These are phyloP conservation scores for Collichthys lucidus DNA, from an alignment of 2,113 vertebrate genomes.

Conservation along the genomic window DNA sequence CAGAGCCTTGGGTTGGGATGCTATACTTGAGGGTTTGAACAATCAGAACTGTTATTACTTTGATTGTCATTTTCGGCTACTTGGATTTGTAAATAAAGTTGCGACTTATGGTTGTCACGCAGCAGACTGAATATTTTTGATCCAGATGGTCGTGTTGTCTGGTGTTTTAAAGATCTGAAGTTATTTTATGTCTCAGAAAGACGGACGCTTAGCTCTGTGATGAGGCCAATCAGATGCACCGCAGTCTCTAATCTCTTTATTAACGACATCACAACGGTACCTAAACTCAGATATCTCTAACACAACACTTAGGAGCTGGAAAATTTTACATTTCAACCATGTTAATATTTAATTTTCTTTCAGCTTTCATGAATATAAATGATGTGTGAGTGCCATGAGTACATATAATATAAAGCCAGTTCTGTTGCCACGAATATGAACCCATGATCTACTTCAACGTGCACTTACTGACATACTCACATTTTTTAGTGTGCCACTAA, in stretches of 20 bases:
- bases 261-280: background rate
- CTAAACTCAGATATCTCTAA: background rate
- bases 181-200: background rate
- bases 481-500: constrained; percentile 57
- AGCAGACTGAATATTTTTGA: too few relatives aligned
- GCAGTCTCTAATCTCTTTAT: background rate
- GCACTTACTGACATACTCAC: constrained; percentile 48
- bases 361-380: background rate
- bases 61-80: too few relatives aligned
- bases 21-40: too few relatives aligned
- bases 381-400: background rate
- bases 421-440: background rate
- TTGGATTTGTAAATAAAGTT: too few relatives aligned
- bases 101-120: too few relatives aligned
- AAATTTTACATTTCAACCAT: background rate
- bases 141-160: too few relatives aligned
- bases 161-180: background rate
- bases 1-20: too few relatives aligned
- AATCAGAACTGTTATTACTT: too few relatives aligned
- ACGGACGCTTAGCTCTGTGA: background rate
- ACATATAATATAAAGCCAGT: constrained; percentile 3
- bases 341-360: background rate
- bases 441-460: constrained; percentile 15
- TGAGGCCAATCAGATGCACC: too few relatives aligned
- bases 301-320: too few relatives aligned